A percentile compares a stretch with the other conserved stretches of the same genome.
phyloP scores from a whole-genome alignment of 2,888 invertebrate species.

The Apocheima hispidaria region DNA sequence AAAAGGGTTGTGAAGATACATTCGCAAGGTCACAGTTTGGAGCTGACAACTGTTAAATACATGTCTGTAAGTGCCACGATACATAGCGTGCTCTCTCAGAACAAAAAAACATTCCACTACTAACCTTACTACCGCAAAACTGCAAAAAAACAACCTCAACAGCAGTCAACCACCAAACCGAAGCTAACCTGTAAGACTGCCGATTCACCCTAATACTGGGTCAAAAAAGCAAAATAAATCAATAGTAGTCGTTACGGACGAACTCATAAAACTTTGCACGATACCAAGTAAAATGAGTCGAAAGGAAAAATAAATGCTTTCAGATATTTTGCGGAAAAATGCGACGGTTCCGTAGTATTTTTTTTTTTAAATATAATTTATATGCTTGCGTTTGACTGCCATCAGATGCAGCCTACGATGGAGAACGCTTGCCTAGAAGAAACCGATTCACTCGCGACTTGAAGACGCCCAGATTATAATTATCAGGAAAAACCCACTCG shows the following conservation, averaged over 20 bases:
- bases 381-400: too few species aligned
- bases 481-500: too few species aligned
- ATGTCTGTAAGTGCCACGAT: background rate
- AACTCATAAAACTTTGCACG: slow-evolving; percentile 72
- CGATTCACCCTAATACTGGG: slow-evolving; percentile 38
- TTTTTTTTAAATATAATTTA: too few species aligned
- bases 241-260: slow-evolving; percentile 56
- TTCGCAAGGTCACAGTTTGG: too few species aligned
- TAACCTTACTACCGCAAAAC: slow-evolving; percentile 14
- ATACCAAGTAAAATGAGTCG: slow-evolving; percentile 59
- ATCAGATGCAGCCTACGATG: too few species aligned
- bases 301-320: slow-evolving; percentile 48
- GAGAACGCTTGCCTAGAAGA: too few species aligned
- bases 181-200: slow-evolving; percentile 59
- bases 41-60: background rate
- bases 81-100: background rate
- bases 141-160: slow-evolving; percentile 12
- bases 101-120: slow-evolving; percentile 9
- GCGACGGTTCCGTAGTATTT: slow-evolving; percentile 52
- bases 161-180: slow-evolving; percentile 55
- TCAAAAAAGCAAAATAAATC: slow-evolving; percentile 61
- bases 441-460: too few species aligned
- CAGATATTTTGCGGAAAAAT: slow-evolving; percentile 38
- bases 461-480: too few species aligned
- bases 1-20: too few species aligned